Evolutionary conservation across 1,140 invertebrate species (phyloP).

Genomic region (Papilio xuthus): DNA sequence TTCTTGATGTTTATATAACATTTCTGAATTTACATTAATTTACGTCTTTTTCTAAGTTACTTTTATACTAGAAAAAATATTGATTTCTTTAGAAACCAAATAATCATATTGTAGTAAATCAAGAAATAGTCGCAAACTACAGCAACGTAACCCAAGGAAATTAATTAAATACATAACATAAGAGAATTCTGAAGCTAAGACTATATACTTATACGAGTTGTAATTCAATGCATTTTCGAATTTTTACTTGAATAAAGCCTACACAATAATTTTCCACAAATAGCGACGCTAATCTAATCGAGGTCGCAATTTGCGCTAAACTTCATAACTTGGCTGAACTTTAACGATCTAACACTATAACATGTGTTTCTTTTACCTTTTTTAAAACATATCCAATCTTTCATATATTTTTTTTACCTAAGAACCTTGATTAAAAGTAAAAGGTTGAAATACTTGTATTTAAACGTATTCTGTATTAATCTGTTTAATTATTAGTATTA

Average conservation of each 20-base stretch:
- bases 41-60: neutral
- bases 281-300: constrained; percentile 29
- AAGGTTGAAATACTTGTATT: too few species aligned
- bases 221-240: constrained; percentile 24
- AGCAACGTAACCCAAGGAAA: neutral
- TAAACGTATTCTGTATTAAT: too few species aligned
- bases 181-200: neutral
- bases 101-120: neutral
- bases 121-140: neutral
- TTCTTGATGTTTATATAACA: constrained; percentile 13
- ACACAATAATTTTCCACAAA: constrained; percentile 32
- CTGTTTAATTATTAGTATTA: too few species aligned
- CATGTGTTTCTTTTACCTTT: neutral
- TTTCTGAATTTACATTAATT: neutral
- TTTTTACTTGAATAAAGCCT: constrained; percentile 19
- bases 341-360: constrained; percentile 32
- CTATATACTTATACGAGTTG: neutral
- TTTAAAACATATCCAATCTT: neutral
- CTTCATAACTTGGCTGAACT: constrained; percentile 28
- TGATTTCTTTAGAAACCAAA: neutral
- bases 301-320: constrained; percentile 30
- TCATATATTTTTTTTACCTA: neutral
- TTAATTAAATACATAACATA: neutral
- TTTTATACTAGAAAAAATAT: neutral
- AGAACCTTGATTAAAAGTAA: too few species aligned